phyloP scores from a whole-genome alignment of 92 coral and sea anemone genomes.

The Zoanthus sansibaricus region DNA sequence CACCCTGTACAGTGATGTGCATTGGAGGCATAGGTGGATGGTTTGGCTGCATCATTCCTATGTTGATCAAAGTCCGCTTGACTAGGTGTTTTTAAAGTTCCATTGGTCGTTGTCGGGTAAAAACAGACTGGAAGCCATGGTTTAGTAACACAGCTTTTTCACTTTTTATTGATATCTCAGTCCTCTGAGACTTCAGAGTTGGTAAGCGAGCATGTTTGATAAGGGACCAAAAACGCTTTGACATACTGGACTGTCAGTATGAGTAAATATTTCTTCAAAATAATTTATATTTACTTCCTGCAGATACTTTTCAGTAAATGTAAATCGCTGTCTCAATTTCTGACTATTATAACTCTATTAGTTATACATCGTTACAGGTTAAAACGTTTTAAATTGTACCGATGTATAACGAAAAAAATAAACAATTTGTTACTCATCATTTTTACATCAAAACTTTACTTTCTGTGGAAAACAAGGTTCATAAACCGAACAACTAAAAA shows the following conservation, averaged over 20 bases:
- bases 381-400: too few relatives aligned
- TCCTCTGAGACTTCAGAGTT: conserved; percentile 10
- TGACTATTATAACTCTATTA: too few relatives aligned
- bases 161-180: not conserved
- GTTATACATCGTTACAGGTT: too few relatives aligned
- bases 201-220: conserved; percentile 46
- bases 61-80: conserved; percentile 21
- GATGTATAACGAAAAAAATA: too few relatives aligned
- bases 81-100: conserved; percentile 48
- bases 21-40: conserved; percentile 8
- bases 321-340: too few relatives aligned
- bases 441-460: too few relatives aligned
- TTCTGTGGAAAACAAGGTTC: too few relatives aligned
- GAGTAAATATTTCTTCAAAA: conserved; percentile 22
- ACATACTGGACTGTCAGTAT: conserved; percentile 15
- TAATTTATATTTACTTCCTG: not conserved
- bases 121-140: not conserved
- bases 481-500: too few relatives aligned
- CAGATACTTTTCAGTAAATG: too few relatives aligned
- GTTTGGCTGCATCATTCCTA: conserved; percentile 10
- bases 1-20: conserved; percentile 38
- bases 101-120: conserved; percentile 22
- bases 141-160: conserved; percentile 18
- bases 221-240: conserved; percentile 53
- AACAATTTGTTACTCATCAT: too few relatives aligned